These are phyloP conservation scores for Haliclona indistincta DNA, from an alignment of 37 sponge, comb jelly and placozoan species.

Conservation along the genomic window DNA sequence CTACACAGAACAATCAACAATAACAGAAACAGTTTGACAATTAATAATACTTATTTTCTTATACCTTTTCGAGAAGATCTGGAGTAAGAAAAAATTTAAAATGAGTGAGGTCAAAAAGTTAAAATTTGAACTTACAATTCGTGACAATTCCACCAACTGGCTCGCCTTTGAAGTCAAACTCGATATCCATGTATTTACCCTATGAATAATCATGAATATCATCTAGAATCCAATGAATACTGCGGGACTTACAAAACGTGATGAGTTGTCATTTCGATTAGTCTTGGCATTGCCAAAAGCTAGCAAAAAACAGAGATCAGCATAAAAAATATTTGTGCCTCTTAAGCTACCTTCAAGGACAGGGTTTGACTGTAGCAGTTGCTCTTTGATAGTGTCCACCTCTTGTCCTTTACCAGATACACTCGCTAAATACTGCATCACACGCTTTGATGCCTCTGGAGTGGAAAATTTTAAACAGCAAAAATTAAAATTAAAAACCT, in stretches of 20 bases:
- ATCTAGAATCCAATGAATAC: not conserved
- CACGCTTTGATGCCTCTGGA: slow-evolving; percentile 83
- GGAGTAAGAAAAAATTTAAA: slow-evolving; percentile 3
- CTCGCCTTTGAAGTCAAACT: slow-evolving; percentile 88
- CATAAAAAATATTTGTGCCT: not conserved
- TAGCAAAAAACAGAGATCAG: slow-evolving; percentile 11
- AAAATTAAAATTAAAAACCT: too few relatives aligned
- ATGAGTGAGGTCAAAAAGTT: not conserved
- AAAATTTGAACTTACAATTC: slow-evolving; percentile 79
- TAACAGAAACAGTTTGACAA: not conserved
- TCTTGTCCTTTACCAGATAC: slow-evolving; percentile 80
- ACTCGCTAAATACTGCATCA: slow-evolving; percentile 87
- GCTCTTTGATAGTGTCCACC: slow-evolving; percentile 80
- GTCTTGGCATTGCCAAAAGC: slow-evolving; percentile 96
- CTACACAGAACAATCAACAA: slow-evolving; percentile 29
- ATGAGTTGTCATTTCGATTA: slow-evolving; percentile 87
- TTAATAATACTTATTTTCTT: not conserved
- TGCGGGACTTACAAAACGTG: slow-evolving; percentile 78
- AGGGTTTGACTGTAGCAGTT: slow-evolving; percentile 86
- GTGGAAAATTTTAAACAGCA: not conserved
- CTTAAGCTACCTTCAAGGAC: slow-evolving; percentile 75
- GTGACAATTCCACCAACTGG: slow-evolving; percentile 87
- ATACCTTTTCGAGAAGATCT: slow-evolving; percentile 43
- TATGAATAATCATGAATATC: slow-evolving; percentile 19
- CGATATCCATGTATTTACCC: slow-evolving; percentile 96